Percentiles rank a stretch among this genome's conserved stretches.
These are phyloP conservation scores for Chalcis sispes DNA, from an alignment of 2,888 invertebrate genomes.

Conservation along the genomic window DNA sequence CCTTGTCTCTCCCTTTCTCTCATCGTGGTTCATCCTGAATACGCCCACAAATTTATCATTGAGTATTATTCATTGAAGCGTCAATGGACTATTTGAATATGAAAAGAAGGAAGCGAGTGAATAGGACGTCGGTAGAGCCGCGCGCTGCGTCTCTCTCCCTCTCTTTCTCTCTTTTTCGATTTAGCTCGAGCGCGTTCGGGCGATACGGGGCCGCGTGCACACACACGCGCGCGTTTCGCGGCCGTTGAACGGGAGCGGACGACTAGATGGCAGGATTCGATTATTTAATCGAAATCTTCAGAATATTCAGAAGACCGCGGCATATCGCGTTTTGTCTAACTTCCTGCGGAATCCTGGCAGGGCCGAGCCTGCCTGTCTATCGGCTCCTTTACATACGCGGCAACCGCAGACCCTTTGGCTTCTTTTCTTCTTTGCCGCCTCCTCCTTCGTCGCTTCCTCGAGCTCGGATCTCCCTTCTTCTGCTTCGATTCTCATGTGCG, in stretches of 20 bases:
- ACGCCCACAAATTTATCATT: constrained; percentile 76
- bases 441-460: constrained; percentile 32
- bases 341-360: constrained; percentile 71
- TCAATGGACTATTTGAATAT: constrained; percentile 76
- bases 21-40: constrained; percentile 72
- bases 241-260: constrained; percentile 25
- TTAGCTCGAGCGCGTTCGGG: neutral
- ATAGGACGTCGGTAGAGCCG: constrained; percentile 61
- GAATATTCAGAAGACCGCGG: constrained; percentile 71
- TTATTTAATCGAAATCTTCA: constrained; percentile 76
- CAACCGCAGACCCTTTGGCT: constrained; percentile 19
- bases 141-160: constrained; percentile 13
- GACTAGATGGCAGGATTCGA: constrained; percentile 73
- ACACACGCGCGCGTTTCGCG: constrained; percentile 22
- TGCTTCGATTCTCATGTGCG: neutral
- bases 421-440: constrained; percentile 42
- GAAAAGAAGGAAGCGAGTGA: constrained; percentile 74
- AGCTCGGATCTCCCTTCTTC: neutral
- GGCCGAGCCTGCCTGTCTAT: constrained; percentile 48
- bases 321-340: constrained; percentile 73
- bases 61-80: constrained; percentile 76
- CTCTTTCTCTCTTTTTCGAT: constrained; percentile 25
- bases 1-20: constrained; percentile 43
- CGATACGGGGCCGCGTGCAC: constrained; percentile 18
- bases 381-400: constrained; percentile 53